Base-by-base conservation (phyloP, 2,797 vertebrate genomes). In the Lutjanus argentimaculatus region DNA sequence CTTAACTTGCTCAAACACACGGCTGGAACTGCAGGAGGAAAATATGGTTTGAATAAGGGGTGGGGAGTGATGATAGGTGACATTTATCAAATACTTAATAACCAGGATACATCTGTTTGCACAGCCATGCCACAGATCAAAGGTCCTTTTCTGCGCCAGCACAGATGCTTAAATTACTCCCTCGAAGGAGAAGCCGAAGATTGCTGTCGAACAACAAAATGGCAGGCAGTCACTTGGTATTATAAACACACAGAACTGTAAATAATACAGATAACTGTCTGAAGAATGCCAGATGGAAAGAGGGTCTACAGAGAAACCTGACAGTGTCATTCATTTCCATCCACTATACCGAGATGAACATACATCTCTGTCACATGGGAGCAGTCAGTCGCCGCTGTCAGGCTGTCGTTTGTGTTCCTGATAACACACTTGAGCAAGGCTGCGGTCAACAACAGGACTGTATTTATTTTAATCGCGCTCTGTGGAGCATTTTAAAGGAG, bases 91-190 rank as follows among this genome's bases (percentile, higher is more conserved):
- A 86, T 49, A 67, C 78, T 82, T 87, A 85, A 83, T 88, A 89
- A 94, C 88, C 94, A 95, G 95, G 95, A 95, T 94, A 74, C 85
- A 87, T 83, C 62, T 96, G 92, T 96, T 96, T 96, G 92, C 91
- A 90, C 85, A 93, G 89, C 70, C 77, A 85, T 81, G 66, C 40
- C 57, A 71, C 70, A 74, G 86, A 93, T 86, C 89, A 93, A 92
- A 94, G 91, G 85, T 93, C 69, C 58, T 70, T 69, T 67, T 75
- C 73, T 63, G 69, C 73, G 64, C 36, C 72, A 65, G 19, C 1
- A 48, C 79, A 77, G 70, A 85, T 61, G 75, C 73, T 83, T 43
- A 72, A 83, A 63, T 78, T 13, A 79, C 58, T 66, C 51, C 49
- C 8, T 53, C 14, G 3, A 42, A 81, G 78, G 30, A 63, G 48